Evolutionary conservation across 2,797 vertebrate species (phyloP).

Genomic region (Cuculus canorus): DNA sequence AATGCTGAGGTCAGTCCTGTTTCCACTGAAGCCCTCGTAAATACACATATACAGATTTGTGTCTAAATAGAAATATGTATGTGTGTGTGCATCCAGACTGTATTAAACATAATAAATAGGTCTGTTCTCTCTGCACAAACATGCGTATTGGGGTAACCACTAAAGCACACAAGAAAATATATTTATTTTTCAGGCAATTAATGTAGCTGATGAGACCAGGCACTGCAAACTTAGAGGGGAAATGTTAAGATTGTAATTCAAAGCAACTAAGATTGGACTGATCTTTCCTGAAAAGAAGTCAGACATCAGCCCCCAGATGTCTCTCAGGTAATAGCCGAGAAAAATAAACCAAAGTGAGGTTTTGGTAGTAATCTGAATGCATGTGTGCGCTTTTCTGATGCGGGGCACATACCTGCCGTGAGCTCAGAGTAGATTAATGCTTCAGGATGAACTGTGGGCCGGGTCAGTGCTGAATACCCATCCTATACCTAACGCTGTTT

Average conservation of each 20-base stretch:
- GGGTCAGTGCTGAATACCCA: not conserved
- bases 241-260: not conserved
- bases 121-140: not conserved
- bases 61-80: not conserved
- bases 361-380: not conserved
- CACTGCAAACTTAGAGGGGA: not conserved
- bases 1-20: slow-evolving; percentile 17
- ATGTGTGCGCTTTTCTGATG: not conserved
- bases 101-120: not conserved
- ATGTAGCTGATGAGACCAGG: not conserved
- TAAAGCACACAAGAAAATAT: not conserved
- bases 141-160: not conserved
- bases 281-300: not conserved
- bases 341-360: not conserved
- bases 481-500: not conserved
- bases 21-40: slow-evolving; percentile 1
- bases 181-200: not conserved
- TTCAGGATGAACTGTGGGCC: not conserved
- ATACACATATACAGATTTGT: not conserved
- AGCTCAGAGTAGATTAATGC: not conserved
- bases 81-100: not conserved
- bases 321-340: not conserved
- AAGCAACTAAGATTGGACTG: not conserved
- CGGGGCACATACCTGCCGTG: fast-evolving
- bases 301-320: not conserved